Conservation (phyloP, 2,888 invertebrate species). For the Eristalis intricaria region DNA sequence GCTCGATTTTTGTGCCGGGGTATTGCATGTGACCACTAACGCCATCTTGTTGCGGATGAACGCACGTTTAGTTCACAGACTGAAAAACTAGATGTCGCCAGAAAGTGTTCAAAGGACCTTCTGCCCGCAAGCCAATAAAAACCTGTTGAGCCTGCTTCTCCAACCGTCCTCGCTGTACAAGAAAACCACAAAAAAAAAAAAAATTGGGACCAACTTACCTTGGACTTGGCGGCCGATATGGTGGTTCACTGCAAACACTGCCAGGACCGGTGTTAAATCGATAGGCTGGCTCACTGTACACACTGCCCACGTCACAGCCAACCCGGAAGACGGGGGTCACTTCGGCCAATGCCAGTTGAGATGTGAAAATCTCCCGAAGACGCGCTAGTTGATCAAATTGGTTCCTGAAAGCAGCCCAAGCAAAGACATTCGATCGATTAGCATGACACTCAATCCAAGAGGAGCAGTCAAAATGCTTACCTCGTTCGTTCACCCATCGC, state of each 20-base stretch:
- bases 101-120: no score
- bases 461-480: conserved; percentile 72
- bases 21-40: no score
- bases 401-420: conserved; percentile 75
- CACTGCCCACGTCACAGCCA: conserved; percentile 80
- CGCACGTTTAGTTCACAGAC: no score
- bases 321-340: conserved; percentile 85
- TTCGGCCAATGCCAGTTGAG: conserved; percentile 89
- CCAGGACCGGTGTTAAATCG: conserved; percentile 84
- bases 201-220: conserved; percentile 75
- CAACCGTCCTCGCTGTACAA: no score
- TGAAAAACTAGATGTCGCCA: no score
- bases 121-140: no score
- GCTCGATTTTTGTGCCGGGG: no score
- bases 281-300: conserved; percentile 81
- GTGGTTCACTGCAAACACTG: conserved; percentile 93
- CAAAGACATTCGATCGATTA: not conserved
- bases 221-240: conserved; percentile 84
- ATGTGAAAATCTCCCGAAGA: conserved; percentile 91
- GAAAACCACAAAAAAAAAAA: not conserved
- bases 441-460: not conserved
- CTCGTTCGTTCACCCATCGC: conserved; percentile 80
- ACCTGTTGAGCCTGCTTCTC: no score
- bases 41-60: no score
- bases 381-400: conserved; percentile 91